These are phyloP conservation scores for Belonocnema kinseyi DNA, from an alignment of 1,140 invertebrate genomes.

Conservation along the genomic window DNA sequence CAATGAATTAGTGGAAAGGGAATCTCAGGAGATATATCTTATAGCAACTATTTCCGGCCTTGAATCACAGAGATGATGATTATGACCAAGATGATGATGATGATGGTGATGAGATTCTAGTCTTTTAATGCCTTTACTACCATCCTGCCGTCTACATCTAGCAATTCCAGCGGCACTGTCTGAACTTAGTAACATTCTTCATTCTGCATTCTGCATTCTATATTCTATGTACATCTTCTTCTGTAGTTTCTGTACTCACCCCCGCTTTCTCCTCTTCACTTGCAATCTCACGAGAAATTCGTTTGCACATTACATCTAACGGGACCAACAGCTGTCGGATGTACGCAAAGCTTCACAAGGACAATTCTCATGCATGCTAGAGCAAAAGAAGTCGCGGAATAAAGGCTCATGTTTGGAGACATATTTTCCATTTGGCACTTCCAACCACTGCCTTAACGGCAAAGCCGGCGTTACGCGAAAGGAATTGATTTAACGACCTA, in stretches of 20 bases:
- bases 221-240: too few relatives aligned
- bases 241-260: too few relatives aligned
- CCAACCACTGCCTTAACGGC: conserved; percentile 19
- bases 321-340: conserved; percentile 54
- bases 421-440: conserved; percentile 31
- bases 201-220: too few relatives aligned
- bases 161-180: too few relatives aligned
- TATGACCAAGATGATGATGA: background rate
- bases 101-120: background rate
- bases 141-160: too few relatives aligned
- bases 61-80: background rate
- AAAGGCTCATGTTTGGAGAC: conserved; percentile 27
- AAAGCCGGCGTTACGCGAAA: conserved; percentile 19
- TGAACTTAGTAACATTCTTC: too few relatives aligned
- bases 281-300: too few relatives aligned
- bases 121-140: background rate
- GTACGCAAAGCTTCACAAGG: conserved; percentile 49
- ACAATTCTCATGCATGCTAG: conserved; percentile 48
- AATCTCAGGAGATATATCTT: background rate
- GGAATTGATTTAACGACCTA: conserved; percentile 27
- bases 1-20: conserved; percentile 3
- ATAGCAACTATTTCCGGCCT: background rate
- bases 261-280: too few relatives aligned
- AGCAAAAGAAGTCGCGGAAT: conserved; percentile 22
- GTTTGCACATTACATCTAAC: conserved; percentile 43